phyloP scores from a whole-genome alignment of 1,140 invertebrate species.

The Tetragnatha versicolor region DNA sequence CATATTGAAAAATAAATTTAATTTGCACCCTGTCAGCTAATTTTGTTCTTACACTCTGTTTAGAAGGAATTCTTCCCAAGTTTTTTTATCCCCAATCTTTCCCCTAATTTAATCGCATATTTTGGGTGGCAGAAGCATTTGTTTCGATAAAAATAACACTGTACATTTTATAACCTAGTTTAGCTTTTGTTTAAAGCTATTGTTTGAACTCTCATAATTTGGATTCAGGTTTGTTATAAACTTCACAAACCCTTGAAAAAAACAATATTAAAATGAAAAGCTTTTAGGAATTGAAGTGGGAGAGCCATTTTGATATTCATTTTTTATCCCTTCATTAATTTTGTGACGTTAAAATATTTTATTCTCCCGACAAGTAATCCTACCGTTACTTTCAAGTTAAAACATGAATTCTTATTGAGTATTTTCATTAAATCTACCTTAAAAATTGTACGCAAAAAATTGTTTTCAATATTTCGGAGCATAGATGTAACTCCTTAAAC shows the following conservation, averaged over 20 bases:
- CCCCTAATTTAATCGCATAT: constrained; percentile 51
- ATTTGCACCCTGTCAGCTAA: constrained; percentile 46
- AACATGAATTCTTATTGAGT: too few species aligned
- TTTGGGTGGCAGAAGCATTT: constrained; percentile 50
- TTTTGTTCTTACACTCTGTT: constrained; percentile 40
- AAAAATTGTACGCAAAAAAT: too few species aligned
- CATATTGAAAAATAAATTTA: constrained; percentile 55
- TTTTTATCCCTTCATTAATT: too few species aligned
- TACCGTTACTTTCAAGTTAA: too few species aligned
- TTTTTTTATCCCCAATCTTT: constrained; percentile 48
- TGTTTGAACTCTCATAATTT: constrained; percentile 54
- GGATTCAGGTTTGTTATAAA: constrained; percentile 41
- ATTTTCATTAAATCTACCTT: too few species aligned
- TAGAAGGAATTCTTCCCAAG: constrained; percentile 31
- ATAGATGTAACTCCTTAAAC: too few species aligned
- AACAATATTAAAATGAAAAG: constrained; percentile 12
- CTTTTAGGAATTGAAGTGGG: constrained; percentile 27
- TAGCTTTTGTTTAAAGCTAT: constrained; percentile 49
- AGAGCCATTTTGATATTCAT: too few species aligned
- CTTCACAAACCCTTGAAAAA: too few species aligned
- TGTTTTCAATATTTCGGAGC: too few species aligned
- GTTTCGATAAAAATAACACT: constrained; percentile 55
- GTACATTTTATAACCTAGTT: constrained; percentile 54
- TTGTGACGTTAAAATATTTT: too few species aligned
- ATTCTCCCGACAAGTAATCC: too few species aligned